Conservation (phyloP, 2,888 invertebrate species). For the Salpingus planirostris region DNA sequence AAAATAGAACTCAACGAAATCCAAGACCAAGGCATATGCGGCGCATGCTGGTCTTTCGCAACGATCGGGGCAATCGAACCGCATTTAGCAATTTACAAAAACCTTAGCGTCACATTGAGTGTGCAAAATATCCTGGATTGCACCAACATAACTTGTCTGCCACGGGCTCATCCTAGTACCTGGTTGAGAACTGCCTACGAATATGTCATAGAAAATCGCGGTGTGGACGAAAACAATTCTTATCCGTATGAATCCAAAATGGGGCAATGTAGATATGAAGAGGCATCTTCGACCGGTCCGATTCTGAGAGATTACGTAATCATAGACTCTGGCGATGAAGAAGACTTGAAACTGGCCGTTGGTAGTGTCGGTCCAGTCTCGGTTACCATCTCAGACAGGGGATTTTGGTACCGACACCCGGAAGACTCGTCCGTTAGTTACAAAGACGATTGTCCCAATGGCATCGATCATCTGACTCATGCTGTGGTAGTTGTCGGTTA, state of each 20-base stretch:
- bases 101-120: constrained; percentile 44
- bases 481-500: constrained; percentile 80
- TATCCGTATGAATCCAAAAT: constrained; percentile 45
- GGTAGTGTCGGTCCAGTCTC: constrained; percentile 65
- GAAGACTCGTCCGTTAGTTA: constrained; percentile 70
- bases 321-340: constrained; percentile 59
- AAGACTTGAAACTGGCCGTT: constrained; percentile 64
- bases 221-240: constrained; percentile 45
- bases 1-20: constrained; percentile 19
- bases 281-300: constrained; percentile 59
- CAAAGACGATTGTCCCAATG: constrained; percentile 65
- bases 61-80: constrained; percentile 4
- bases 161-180: constrained; percentile 43
- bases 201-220: constrained; percentile 41
- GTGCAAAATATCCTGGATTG: constrained; percentile 42
- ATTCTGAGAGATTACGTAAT: constrained; percentile 79
- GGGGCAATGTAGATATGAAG: constrained; percentile 43
- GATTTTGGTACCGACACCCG: constrained; percentile 77
- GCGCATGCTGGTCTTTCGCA: constrained; percentile 21
- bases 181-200: constrained; percentile 43
- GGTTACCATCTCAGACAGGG: constrained; percentile 81
- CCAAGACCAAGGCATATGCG: constrained; percentile 21
- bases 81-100: constrained; percentile 16
- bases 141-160: constrained; percentile 48
- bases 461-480: constrained; percentile 69